phyloP scores from a whole-genome alignment of 37 sponge, comb jelly and placozoan species.

The Beroe forskalii region DNA sequence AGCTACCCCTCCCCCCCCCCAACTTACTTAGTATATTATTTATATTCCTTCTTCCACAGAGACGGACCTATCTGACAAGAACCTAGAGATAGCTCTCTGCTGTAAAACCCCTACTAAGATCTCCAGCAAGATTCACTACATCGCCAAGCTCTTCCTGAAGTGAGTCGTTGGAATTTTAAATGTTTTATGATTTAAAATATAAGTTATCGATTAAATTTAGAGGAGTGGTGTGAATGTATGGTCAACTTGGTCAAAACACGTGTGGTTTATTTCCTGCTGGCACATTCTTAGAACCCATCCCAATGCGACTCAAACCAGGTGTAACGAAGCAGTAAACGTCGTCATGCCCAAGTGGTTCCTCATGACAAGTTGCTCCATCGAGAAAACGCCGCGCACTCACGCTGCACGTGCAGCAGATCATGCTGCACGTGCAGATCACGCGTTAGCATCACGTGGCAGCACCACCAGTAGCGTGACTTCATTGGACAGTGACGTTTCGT shows the following conservation, averaged over 20 bases:
- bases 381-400: not conserved
- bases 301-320: conserved; percentile 2
- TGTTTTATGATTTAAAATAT: too few species aligned
- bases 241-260: too few species aligned
- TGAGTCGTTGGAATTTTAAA: not conserved
- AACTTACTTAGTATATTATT: too few species aligned
- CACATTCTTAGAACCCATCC: too few species aligned
- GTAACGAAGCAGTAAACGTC: conserved; percentile 56
- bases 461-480: not conserved
- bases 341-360: conserved; percentile 64
- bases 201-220: too few species aligned
- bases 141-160: conserved; percentile 63
- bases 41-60: too few species aligned
- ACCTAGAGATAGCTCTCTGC: conserved; percentile 41
- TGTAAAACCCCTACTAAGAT: conserved; percentile 25
- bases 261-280: too few species aligned
- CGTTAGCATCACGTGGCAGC: not conserved
- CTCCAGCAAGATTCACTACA: conserved; percentile 24
- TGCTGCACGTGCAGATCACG: not conserved
- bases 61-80: not conserved
- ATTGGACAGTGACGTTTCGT: not conserved
- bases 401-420: not conserved
- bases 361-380: conserved; percentile 59
- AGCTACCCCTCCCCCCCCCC: too few species aligned
- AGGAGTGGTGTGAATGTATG: too few species aligned